Base-by-base conservation (phyloP, 2,113 vertebrate species). In the Otolemur garnettii region DNA sequence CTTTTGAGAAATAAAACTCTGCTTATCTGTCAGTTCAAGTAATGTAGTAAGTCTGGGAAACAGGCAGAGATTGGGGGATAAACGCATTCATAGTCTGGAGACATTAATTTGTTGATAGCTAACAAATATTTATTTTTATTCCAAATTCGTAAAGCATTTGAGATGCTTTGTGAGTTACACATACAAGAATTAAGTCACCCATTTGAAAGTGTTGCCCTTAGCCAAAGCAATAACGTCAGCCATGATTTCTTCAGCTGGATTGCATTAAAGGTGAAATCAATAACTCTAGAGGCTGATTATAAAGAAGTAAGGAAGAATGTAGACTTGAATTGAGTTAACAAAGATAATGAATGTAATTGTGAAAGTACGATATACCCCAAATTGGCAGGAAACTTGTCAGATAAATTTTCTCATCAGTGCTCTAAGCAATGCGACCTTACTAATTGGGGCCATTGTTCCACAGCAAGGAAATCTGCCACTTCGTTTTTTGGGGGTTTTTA, bases 291-390 rank as follows among this genome's bases (percentile, higher is more conserved):
- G 35, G 35, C 59, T 94, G 64, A 38, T 72, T 75, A 71, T 69
- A 86, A 86, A 53, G 45, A 83, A 90, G n/a, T 22, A 62, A 81
- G 26, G 9, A 45, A 71, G 89, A 90, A 75, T 24, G 22, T 30
- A 79, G 77, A 42, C 28, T 69, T 77, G 77, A 86, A 45, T 22
- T 13, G 4, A 96, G 75, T 86, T 79, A 66, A 82, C 45, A 85
- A 97, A n/a, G 24, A 81, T 84, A 95, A 90, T 50, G 38, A 60
- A 92, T 84, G 13, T 82, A 71, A 92, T 84, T 85, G n/a, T 81
- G 15, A 77, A 30, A 18, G 24, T 30, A 77, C 38, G 19, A 93
- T 35, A 74, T 82, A 15, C 3, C 12, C 50, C 13, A 78, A 93
- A 82, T 53, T 94, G 68, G 42, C n/a, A 71, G 78, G 53, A 81